A percentile compares a stretch with the other conserved stretches of the same genome.
Evolutionary conservation across 2,113 vertebrate species (phyloP).

Genomic region (Urocolius indicus): DNA sequence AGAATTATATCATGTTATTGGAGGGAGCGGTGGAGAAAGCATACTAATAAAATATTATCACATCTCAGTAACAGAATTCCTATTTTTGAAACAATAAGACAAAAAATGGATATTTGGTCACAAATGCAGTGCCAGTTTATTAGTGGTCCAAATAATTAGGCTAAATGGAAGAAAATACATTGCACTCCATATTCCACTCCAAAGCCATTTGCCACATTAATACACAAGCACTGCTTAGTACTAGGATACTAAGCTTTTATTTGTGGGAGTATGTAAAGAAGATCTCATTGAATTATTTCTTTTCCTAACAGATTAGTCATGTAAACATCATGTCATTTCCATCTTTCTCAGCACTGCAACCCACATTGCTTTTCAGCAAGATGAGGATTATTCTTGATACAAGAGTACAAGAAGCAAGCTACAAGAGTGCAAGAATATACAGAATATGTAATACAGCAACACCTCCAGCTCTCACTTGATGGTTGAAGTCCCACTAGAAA

Average conservation of each 20-base stretch:
- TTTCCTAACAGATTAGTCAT: not conserved
- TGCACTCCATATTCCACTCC: not conserved
- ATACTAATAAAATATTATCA: not conserved
- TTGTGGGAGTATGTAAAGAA: not conserved
- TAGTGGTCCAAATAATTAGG: not conserved
- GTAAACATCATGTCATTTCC: not conserved
- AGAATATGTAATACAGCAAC: not conserved
- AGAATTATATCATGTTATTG: slow-evolving; percentile 3
- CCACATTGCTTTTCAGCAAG: not conserved
- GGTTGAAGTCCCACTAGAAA: not conserved
- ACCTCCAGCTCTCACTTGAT: not conserved
- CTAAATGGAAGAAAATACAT: not conserved
- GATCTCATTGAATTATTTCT: not conserved
- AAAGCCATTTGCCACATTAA: not conserved
- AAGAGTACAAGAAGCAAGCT: not conserved
- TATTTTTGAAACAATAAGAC: not conserved
- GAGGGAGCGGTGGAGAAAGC: not conserved
- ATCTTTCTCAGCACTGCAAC: not conserved
- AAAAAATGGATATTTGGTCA: not conserved
- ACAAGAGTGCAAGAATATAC: not conserved
- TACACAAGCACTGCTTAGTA: not conserved
- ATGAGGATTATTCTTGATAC: not conserved
- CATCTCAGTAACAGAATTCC: not conserved
- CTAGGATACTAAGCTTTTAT: not conserved
- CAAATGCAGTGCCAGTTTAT: not conserved